These are phyloP conservation scores for Epirrhoe tristata DNA, from an alignment of 2,888 invertebrate species.

Conservation along the genomic window DNA sequence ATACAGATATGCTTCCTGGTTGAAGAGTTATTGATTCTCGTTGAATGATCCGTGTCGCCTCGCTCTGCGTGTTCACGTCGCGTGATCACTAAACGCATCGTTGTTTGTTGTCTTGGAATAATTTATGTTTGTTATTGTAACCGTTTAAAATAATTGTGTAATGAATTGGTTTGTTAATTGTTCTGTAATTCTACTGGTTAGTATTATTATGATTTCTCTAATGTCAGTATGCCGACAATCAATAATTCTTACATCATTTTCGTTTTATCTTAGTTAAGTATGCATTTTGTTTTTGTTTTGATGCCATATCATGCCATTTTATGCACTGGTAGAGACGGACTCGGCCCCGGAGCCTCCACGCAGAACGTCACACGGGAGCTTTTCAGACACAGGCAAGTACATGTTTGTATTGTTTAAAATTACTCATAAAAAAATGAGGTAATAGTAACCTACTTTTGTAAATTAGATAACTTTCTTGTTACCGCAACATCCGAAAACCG, in stretches of 20 bases:
- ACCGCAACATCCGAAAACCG: conserved; percentile 57
- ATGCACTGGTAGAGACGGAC: conserved; percentile 85
- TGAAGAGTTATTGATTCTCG: conserved; percentile 68
- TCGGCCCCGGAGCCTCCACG: conserved; percentile 88
- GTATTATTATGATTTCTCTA: conserved; percentile 4
- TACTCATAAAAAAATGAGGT: conserved; percentile 23
- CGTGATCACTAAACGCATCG: conserved; percentile 52
- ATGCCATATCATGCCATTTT: conserved; percentile 66
- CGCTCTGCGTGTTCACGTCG: conserved; percentile 56
- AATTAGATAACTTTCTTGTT: conserved; percentile 54
- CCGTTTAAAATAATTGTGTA: conserved; percentile 34
- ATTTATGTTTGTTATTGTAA: conserved; percentile 43
- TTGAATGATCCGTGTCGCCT: conserved; percentile 51
- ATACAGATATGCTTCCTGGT: conserved; percentile 53
- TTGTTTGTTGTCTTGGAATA: conserved; percentile 44
- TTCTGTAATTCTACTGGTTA: conserved; percentile 16
- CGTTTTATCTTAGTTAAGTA: conserved; percentile 45
- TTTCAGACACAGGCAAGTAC: conserved; percentile 85
- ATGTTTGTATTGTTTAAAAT: conserved; percentile 21
- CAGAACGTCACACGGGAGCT: conserved; percentile 83
- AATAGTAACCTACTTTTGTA: conserved; percentile 49
- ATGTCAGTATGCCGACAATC: conserved; percentile 34
- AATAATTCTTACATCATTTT: conserved; percentile 47
- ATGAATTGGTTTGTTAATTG: conserved; percentile 25
- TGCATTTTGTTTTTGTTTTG: conserved; percentile 58